A percentile compares a stretch with the other conserved stretches of the same genome.
Evolutionary conservation across 30 jellyfish, hydroid and myxozoan species (phyloP).

Genomic region (Calvadosia cruxmelitensis): DNA sequence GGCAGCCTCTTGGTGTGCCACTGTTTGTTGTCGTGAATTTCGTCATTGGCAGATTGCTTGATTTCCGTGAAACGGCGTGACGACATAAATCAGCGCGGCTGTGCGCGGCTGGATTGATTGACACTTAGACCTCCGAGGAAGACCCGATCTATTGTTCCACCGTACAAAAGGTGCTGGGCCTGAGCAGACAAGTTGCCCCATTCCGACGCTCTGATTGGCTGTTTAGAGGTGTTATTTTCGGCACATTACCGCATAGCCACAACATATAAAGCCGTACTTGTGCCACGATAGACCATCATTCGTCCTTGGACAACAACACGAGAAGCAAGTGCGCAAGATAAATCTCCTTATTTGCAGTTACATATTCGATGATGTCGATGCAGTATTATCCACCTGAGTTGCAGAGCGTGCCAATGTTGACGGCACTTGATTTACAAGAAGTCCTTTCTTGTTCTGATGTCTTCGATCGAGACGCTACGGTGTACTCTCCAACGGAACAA

Average conservation of each 20-base stretch:
- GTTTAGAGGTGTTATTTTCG: neutral
- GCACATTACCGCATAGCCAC: neutral
- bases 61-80: neutral
- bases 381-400: neutral
- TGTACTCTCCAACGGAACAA: neutral
- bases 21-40: neutral
- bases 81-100: too few relatives aligned
- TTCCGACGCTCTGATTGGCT: neutral
- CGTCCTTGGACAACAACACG: too few relatives aligned
- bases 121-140: neutral
- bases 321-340: too few relatives aligned
- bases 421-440: neutral
- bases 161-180: neutral
- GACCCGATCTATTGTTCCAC: neutral
- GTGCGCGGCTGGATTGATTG: neutral
- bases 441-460: neutral
- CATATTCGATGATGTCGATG: slow-evolving; percentile 1
- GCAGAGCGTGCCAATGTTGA: neutral
- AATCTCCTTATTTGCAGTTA: too few relatives aligned
- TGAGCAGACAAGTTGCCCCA: neutral
- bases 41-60: neutral
- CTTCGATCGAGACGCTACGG: neutral
- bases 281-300: too few relatives aligned
- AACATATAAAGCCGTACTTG: neutral
- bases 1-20: too few relatives aligned